A percentile compares a stretch with the other conserved stretches of the same genome.
phyloP scores from a whole-genome alignment of 53 echinoderm and acorn worm species.

The Patiria pectinifera region DNA sequence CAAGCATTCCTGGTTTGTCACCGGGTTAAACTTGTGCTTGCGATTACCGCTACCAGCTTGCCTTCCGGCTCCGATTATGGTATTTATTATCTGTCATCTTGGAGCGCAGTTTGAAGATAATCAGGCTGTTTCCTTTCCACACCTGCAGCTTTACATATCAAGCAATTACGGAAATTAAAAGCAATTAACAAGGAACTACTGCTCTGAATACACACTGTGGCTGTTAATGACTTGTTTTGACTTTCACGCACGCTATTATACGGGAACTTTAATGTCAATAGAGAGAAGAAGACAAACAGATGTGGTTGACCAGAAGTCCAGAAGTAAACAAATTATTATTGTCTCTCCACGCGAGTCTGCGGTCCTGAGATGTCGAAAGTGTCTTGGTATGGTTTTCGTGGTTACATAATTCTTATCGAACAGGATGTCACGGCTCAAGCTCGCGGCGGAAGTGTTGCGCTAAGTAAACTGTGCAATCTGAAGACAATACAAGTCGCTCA shows the following conservation, averaged over 20 bases:
- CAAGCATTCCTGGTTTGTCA: too few relatives aligned
- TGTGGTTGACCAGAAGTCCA: neutral
- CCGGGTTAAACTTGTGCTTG: too few relatives aligned
- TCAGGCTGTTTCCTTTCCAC: neutral
- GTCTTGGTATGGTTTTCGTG: neutral
- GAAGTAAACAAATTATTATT: neutral
- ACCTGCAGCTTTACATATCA: neutral
- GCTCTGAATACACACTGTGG: neutral
- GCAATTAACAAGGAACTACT: neutral
- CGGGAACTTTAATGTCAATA: neutral
- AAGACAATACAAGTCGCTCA: too few relatives aligned
- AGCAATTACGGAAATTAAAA: neutral
- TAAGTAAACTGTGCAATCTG: neutral
- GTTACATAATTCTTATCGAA: conserved; percentile 8
- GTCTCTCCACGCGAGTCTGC: neutral
- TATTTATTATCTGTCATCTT: neutral
- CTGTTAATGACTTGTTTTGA: neutral
- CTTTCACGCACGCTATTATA: too few relatives aligned
- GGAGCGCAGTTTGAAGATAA: neutral
- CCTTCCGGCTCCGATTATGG: neutral
- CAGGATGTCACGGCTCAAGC: neutral
- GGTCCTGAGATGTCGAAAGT: neutral
- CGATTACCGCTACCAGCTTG: neutral
- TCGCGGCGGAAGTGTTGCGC: neutral
- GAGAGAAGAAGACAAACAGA: neutral